Evolutionary conservation across 37 sponge, comb jelly and placozoan species (phyloP).

Genomic region (Ephydatia muelleri): DNA sequence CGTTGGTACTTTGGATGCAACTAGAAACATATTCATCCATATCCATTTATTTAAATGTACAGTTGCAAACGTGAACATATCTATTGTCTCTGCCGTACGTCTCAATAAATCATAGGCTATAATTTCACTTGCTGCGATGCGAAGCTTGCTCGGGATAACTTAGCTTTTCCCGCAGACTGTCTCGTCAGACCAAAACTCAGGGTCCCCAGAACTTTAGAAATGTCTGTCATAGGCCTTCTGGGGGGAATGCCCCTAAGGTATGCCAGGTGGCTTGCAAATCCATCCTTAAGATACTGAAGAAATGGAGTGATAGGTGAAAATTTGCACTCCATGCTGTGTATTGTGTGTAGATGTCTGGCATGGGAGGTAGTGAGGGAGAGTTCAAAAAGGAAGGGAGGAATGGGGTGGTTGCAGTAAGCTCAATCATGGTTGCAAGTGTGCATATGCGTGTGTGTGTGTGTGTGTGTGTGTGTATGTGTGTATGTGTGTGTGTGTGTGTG

Average conservation of each 20-base stretch:
- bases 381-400: not conserved
- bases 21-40: no score
- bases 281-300: constrained; percentile 31
- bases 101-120: no score
- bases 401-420: not conserved
- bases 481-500: no score
- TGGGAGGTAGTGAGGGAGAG: not conserved
- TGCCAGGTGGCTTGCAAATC: constrained; percentile 33
- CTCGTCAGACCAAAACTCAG: constrained; percentile 44
- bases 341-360: not conserved
- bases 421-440: no score
- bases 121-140: no score
- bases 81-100: no score
- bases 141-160: no score
- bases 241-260: constrained; percentile 14
- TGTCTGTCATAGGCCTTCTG: constrained; percentile 29
- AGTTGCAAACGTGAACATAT: no score
- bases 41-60: no score
- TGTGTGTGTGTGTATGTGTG: no score
- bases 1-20: no score
- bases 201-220: constrained; percentile 11
- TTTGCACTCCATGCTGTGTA: not conserved
- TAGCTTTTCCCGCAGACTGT: not conserved
- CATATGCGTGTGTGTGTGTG: no score
- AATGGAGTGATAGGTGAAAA: not conserved